These are phyloP conservation scores for Andricus grossulariae DNA, from an alignment of 1,140 invertebrate genomes.

Conservation along the genomic window DNA sequence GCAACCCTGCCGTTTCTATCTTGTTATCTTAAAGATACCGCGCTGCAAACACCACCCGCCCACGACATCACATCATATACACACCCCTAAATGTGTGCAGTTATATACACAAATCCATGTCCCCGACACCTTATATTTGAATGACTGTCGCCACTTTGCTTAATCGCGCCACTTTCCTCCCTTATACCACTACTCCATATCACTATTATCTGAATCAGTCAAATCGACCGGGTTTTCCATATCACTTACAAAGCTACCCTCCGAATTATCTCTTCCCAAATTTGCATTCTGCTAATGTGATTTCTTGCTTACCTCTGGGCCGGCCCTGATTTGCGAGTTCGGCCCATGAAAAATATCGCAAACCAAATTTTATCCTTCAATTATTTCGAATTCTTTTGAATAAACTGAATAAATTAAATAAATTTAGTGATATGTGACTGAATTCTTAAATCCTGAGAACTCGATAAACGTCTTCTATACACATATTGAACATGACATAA, in stretches of 20 bases:
- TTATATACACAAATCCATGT: neutral
- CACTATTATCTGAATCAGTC: neutral
- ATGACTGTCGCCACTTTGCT: neutral
- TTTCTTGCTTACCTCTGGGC: too few relatives aligned
- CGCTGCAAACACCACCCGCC: conserved; percentile 6
- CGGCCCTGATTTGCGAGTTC: conserved; percentile 27
- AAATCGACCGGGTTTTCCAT: neutral
- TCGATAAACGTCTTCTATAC: too few relatives aligned
- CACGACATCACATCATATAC: conserved; percentile 15
- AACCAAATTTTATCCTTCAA: too few relatives aligned
- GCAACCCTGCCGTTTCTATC: conserved; percentile 54
- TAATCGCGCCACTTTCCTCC: conserved; percentile 4
- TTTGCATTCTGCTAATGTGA: neutral
- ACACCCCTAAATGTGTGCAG: conserved; percentile 1
- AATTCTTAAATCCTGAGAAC: too few relatives aligned
- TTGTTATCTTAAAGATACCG: conserved; percentile 57
- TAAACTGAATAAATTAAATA: too few relatives aligned
- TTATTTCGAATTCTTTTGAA: too few relatives aligned
- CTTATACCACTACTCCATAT: neutral
- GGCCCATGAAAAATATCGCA: conserved; percentile 70
- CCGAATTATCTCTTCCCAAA: neutral
- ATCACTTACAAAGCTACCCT: neutral
- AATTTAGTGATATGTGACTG: too few relatives aligned
- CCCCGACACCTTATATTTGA: conserved; percentile 2
- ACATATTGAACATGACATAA: too few relatives aligned